Base-by-base conservation (phyloP, 2,113 vertebrate species). In the Mungos mungo region DNA sequence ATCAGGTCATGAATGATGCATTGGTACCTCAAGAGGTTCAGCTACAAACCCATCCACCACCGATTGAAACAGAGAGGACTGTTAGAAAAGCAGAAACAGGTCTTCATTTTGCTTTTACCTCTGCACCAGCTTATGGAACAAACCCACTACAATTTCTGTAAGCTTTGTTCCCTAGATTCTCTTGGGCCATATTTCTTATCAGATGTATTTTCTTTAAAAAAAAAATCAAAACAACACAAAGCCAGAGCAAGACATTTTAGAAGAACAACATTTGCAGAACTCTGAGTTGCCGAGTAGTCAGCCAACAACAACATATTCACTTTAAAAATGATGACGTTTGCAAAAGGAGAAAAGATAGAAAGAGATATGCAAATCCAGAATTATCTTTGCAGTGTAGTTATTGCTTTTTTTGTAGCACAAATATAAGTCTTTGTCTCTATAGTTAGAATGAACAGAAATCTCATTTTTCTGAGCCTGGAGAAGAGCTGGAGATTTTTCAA, bases 1-100 rank as follows among this genome's bases (percentile, higher is more conserved):
- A 52, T 89, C 23, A 74, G 35, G 89, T 90, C 71, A 97, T 87
- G 95, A 95, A 96, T 95, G 90, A 96, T 94, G 68, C 68, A 97
- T 60, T 60, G 50, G 13, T 4, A 14, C 88, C 84, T 31, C 23
- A 63, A 25, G 52, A 94, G 93, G 47, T 65, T 71, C 25, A 82
- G 35, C 94, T 54, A 0, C 82, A 35, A 8, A 79, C 63, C 45
- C 96, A 41, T 89, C 41, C 47, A 23, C 33, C 41, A 68, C 38
- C 35, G 82, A 81, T 0, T 21, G 54, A 93, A 97, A 74, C 21
- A 63, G 54, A 80, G 27, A 47, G 4, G 72, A 92, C 54, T 81
- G 45, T 84, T 92, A 12, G 4, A 66, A 41, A 65, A 15, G 19
- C 16, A 95, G 63, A 80, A 89, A 74, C 41, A 47, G 15, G 23